Evolutionary conservation across 2,113 vertebrate species (phyloP), one percentile per base, ranked within the genome.

Genomic region (Chaetodon auriga): DNA sequence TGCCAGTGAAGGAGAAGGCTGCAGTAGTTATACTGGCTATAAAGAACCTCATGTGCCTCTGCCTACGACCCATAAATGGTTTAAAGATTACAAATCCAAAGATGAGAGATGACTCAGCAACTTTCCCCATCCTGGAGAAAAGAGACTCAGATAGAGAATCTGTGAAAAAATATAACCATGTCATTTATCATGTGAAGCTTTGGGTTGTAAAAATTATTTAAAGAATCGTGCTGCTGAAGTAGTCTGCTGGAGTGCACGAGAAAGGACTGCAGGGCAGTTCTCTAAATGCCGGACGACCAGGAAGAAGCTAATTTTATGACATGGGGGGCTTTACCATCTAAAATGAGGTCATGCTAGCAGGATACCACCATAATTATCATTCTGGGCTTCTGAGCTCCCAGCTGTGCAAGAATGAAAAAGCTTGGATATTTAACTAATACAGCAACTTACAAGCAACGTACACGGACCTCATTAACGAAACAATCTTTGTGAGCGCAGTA

Each of bases 71-170:
- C n/a, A 78, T 1, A 25, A 57, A 38, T 43, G 57, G 53, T 5
- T 68, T 49, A 41, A 30, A 78, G 43, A 83, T 80, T 64, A 81
- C 58, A 82, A 54, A 81, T 64, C 78, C 68, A 38, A 57, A 45
- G 18, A 81, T 68, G 23, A 89, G 60, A 43, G 16, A 78, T 81
- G 83, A 88, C 69, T 89, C 75, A 80, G 74, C 83, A 75, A 53
- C 64, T 77, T 53, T 5, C 51, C 49, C 23, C 23, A 4, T 77
- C 60, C 45, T 38, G 55, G 55, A 49, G 64, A 70, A 74, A 68
- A 36, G 19, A 45, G 38, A 62, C 41, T 57, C 62, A 19, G 19
- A 25, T n/a, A 58, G 53, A 75, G 68, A 75, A 80, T 64, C 3
- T 23, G 55, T 70, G 43, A 80, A 80, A 87, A 75, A 51, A 41